A percentile compares a stretch with the other conserved stretches of the same genome.
Evolutionary conservation across 2,888 invertebrate species (phyloP).

Genomic region (Apoda limacodes): DNA sequence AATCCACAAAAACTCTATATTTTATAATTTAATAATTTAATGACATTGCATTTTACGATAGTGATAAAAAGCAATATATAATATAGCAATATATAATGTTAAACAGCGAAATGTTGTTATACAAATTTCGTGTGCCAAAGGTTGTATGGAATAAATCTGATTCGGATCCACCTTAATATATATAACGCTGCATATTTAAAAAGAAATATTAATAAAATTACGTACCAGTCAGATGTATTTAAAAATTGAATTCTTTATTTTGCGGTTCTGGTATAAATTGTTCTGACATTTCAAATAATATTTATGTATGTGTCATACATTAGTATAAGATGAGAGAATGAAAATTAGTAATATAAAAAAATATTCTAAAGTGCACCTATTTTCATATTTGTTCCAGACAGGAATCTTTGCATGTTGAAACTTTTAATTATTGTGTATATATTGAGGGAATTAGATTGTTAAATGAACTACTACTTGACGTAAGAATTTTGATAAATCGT

Average conservation of each 20-base stretch:
- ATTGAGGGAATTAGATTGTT: conserved; percentile 20
- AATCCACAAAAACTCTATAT: no score
- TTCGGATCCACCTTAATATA: no score
- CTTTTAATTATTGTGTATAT: conserved; percentile 31
- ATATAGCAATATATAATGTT: no score
- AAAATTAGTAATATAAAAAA: conserved; percentile 22
- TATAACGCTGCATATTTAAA: no score
- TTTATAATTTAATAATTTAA: no score
- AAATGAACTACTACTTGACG: conserved; percentile 22
- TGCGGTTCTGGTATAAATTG: conserved; percentile 3
- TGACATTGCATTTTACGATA: no score
- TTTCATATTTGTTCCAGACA: conserved; percentile 29
- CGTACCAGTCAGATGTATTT: background rate
- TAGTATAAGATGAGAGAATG: conserved; percentile 19
- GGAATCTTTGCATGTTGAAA: conserved; percentile 21
- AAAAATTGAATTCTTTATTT: conserved; percentile 1
- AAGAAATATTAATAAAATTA: background rate
- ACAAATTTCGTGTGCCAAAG: no score
- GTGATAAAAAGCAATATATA: no score
- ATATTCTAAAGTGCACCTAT: conserved; percentile 29
- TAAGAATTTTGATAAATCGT: conserved; percentile 35
- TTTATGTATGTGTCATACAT: conserved; percentile 10
- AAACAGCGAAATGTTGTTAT: no score
- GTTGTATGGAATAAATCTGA: no score
- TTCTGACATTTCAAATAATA: conserved; percentile 6